phyloP scores from a whole-genome alignment of 2,797 vertebrate genomes.

The Chaetophractus vellerosus region DNA sequence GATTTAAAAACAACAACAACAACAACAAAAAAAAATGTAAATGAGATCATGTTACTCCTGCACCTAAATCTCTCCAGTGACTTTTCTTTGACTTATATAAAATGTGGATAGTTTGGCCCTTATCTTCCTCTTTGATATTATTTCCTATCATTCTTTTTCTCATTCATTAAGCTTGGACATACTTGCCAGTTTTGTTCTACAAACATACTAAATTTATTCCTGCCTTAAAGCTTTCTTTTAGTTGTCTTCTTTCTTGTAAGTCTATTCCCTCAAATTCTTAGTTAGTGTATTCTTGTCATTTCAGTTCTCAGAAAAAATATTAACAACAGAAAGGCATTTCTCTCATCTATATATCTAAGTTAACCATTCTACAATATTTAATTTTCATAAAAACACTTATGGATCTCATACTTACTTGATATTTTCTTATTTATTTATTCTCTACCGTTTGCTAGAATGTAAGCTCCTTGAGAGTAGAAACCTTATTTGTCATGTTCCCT shows the following conservation, averaged over 20 bases:
- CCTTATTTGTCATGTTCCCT: neutral
- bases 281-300: slow-evolving; percentile 13
- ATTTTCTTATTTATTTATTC: slow-evolving; percentile 43
- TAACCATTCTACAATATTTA: neutral
- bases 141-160: neutral
- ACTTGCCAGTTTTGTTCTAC: slow-evolving; percentile 37
- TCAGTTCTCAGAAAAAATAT: slow-evolving; percentile 3
- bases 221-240: neutral
- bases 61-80: neutral
- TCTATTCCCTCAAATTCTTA: neutral
- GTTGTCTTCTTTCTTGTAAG: slow-evolving; percentile 12
- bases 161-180: slow-evolving; percentile 9
- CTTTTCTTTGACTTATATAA: slow-evolving; percentile 21
- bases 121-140: neutral
- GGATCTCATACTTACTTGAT: neutral
- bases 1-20: neutral
- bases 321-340: neutral
- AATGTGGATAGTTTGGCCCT: neutral
- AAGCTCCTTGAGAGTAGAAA: neutral
- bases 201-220: slow-evolving; percentile 37
- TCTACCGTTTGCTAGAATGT: slow-evolving; percentile 13
- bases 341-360: slow-evolving; percentile 26
- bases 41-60: neutral
- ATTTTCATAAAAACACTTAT: slow-evolving; percentile 24
- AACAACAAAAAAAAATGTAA: neutral